These are phyloP conservation scores for Tolypeutes matacus DNA, from an alignment of 2,797 vertebrate genomes.

Conservation along the genomic window DNA sequence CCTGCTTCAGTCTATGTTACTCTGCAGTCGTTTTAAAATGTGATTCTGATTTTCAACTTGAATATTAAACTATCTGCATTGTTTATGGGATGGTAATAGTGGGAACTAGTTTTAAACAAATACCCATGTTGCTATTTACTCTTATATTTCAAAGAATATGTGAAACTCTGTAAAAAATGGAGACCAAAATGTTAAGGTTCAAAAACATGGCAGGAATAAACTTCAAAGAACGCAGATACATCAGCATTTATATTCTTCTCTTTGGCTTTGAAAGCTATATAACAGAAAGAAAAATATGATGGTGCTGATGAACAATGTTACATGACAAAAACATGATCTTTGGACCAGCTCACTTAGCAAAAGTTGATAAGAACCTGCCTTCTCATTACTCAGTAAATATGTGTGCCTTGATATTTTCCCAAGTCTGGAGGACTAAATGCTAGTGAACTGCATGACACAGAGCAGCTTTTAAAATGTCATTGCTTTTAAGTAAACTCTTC, in stretches of 20 bases:
- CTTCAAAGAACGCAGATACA: neutral
- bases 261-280: neutral
- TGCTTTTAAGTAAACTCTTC: neutral
- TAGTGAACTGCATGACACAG: neutral
- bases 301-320: neutral
- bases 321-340: neutral
- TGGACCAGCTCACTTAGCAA: neutral
- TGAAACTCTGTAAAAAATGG: slow-evolving; percentile 31
- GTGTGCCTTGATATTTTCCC: neutral
- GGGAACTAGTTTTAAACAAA: slow-evolving; percentile 21
- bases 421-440: neutral
- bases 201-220: slow-evolving; percentile 54
- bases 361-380: neutral
- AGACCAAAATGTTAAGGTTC: slow-evolving; percentile 38
- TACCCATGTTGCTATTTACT: slow-evolving; percentile 1
- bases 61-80: slow-evolving; percentile 1
- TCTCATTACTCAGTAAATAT: neutral
- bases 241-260: neutral
- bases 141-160: slow-evolving; percentile 64
- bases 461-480: neutral
- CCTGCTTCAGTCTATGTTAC: slow-evolving; percentile 42
- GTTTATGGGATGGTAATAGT: slow-evolving; percentile 47
- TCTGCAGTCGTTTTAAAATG: slow-evolving; percentile 59
- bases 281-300: neutral
- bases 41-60: slow-evolving; percentile 60